A percentile compares a stretch with the other conserved stretches of the same genome.
These are phyloP conservation scores for Trochalopteron elliotii DNA, from an alignment of 2,113 vertebrate species.

Conservation along the genomic window DNA sequence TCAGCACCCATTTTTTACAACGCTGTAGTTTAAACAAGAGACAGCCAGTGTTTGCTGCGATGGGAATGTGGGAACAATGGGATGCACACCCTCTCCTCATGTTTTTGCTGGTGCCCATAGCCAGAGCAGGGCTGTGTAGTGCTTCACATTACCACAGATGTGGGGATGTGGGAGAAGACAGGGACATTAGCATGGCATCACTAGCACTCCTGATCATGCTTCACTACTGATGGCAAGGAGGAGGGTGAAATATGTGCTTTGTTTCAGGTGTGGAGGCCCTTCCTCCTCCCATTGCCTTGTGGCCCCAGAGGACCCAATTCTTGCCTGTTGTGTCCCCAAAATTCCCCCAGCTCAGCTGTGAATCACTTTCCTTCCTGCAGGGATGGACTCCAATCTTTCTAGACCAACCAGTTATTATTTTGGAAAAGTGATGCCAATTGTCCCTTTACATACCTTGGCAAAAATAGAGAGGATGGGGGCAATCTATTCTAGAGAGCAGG, in stretches of 20 bases:
- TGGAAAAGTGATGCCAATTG: not conserved
- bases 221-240: not conserved
- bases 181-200: not conserved
- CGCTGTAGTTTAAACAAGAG: not conserved
- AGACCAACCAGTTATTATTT: not conserved
- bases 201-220: not conserved
- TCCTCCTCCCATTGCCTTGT: not conserved
- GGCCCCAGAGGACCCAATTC: not conserved
- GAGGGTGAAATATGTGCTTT: not conserved
- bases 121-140: not conserved
- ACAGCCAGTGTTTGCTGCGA: not conserved
- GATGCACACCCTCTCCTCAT: not conserved
- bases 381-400: not conserved
- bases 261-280: not conserved
- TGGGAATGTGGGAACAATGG: not conserved
- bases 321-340: not conserved
- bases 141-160: not conserved
- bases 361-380: not conserved
- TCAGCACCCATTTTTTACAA: not conserved
- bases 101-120: not conserved
- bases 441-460: rapidly evolving
- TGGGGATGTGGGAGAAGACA: not conserved
- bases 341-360: not conserved
- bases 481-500: not conserved
- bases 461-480: not conserved